Conservation (phyloP, 2,888 invertebrate genomes). For the Gandaritis pyraliata region DNA sequence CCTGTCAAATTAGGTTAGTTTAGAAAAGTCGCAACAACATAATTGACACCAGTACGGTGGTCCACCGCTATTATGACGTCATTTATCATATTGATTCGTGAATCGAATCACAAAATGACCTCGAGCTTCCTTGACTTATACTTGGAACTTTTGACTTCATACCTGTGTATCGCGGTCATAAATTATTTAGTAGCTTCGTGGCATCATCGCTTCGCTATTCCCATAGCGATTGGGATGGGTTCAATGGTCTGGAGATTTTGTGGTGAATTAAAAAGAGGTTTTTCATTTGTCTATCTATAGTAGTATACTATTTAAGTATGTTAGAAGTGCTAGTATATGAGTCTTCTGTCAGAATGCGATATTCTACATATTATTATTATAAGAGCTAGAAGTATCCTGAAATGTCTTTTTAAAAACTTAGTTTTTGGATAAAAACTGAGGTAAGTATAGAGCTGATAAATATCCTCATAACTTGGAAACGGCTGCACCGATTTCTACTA, state of each 20-base stretch:
- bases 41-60: no score
- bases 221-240: conserved; percentile 29
- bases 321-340: no score
- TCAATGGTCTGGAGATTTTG: conserved; percentile 36
- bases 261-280: conserved; percentile 29
- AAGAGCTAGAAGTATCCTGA: no score
- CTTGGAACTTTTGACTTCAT: conserved; percentile 3
- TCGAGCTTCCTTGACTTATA: neutral
- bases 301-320: neutral
- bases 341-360: no score
- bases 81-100: neutral
- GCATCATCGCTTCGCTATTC: conserved; percentile 23
- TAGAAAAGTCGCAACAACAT: no score
- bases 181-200: conserved; percentile 28
- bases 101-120: neutral
- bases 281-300: neutral
- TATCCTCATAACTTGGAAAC: no score
- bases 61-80: neutral
- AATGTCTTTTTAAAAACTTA: no score
- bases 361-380: no score
- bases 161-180: conserved; percentile 15
- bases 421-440: no score
- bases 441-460: no score
- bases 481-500: no score
- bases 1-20: no score